These are phyloP conservation scores for Pomacea maculata DNA, from an alignment of 1,140 invertebrate species.

Conservation along the genomic window DNA sequence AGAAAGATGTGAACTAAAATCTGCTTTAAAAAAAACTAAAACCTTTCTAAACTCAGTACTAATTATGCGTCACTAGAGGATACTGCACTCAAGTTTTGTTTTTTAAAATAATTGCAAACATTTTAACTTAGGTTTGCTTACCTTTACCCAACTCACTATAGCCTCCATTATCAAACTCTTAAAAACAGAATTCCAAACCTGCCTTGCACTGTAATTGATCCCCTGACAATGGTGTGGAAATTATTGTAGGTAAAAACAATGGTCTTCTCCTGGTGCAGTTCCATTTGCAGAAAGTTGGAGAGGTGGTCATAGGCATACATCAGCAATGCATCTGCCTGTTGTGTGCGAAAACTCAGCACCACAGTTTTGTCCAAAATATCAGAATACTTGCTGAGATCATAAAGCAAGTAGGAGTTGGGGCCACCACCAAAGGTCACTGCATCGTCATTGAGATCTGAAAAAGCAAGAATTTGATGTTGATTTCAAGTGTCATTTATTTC, in stretches of 20 bases:
- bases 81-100: no score
- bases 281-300: slow-evolving; percentile 92
- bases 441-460: slow-evolving; percentile 87
- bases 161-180: no score
- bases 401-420: slow-evolving; percentile 71
- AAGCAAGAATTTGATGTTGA: neutral
- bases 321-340: slow-evolving; percentile 78
- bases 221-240: slow-evolving; percentile 41
- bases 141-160: no score
- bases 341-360: slow-evolving; percentile 86
- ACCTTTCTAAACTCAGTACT: no score
- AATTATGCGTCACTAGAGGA: no score
- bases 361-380: slow-evolving; percentile 82
- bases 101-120: no score
- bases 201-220: slow-evolving; percentile 25
- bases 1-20: no score
- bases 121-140: no score
- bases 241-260: slow-evolving; percentile 47
- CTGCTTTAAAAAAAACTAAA: no score
- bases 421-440: slow-evolving; percentile 86
- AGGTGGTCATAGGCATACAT: slow-evolving; percentile 92
- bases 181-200: no score
- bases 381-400: slow-evolving; percentile 79
- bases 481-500: neutral
- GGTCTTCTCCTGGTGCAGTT: slow-evolving; percentile 77